Base-by-base conservation (phyloP, 2,797 vertebrate species). In the Epinephelus awoara region DNA sequence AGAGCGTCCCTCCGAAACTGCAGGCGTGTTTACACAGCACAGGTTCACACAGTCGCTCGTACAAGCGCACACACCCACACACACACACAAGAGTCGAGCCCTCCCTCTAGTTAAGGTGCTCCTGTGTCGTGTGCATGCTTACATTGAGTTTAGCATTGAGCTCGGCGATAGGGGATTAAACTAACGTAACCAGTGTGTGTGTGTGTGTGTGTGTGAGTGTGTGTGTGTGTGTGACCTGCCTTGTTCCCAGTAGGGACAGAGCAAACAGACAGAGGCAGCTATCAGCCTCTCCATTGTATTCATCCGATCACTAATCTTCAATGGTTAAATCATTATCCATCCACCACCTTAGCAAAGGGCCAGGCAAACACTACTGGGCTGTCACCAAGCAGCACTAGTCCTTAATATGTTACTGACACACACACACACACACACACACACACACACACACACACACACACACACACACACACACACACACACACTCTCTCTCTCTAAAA, bases 281-380 rank as follows among this genome's bases (percentile, higher is more conserved):
- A 93, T 95, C 93, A 94, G 85, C 80, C 75, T 69, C 83, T 88
- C 89, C 92, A 94, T 94, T 95, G 94, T 94, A 83, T 85, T 94
- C 88, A 52, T 82, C 86, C 89, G 90, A 92, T 92, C 87, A 79
- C 91, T 93, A 93, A 93, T 93, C 94, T 90, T 87, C 89, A 82
- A 89, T 92, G 91, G 94, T 95, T 95, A 94, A 95, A 94, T 92
- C 90, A 94, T 96, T 94, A 95, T 93, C 91, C 86, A 91, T 83
- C 71, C 82, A 91, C 47, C 78, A 90, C 87, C 87, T 91, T 54
- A 27, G 80, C 85, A 85, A 82, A 93, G 90, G 89, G 91, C 86
- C 79, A 71, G 57, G 82, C 84, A 94, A 94, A 95, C 86, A 95
- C 90, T 93, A 89, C 89, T 78, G 86, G 83, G 73, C 80, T 68